Base-by-base conservation (phyloP, 2,113 vertebrate species). In the Odontesthes bonariensis region DNA sequence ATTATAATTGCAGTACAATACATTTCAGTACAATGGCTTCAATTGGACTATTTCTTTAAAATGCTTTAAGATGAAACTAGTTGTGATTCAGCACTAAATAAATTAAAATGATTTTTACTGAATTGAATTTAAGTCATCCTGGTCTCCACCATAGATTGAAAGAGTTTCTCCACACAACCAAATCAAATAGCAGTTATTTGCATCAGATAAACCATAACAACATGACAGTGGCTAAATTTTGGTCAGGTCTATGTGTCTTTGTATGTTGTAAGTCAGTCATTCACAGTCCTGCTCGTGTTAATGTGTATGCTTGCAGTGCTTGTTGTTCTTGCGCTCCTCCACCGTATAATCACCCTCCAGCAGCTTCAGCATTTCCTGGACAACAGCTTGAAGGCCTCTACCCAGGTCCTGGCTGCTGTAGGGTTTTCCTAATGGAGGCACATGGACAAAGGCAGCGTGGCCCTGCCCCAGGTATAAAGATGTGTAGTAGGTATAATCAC, bases 401-500 rank as follows among this genome's bases (percentile, higher is more conserved):
- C 96, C 97, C 82, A 99, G 94, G 70, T 97, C 95, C 75, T 92
- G 90, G 0, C 95, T 95, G 0, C 92, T 95, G 69, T 97, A 98
- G 0, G 97, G 97, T 51, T 96, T 96, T 0, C 94, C 96, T 76
- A 99, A 88, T 0, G 97, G 97, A 10, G 97, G 97, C 42, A 99
- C 97, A 0, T 99, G 97, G 8, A 99, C 88, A 0, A 99, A 99
- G 0, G 96, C 96, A 0, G 95, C 95, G 20, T 84, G 92, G 3
- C 97, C 96, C 0, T 88, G 86, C 58, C 97, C 95, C 91, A 95
- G 93, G 91, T 96, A 94, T 68, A 99, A 80, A 2, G 97, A 99
- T 0, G 92, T 95, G 86, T 98, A 99, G 90, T 99, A 99, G 49
- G 96, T 96, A 93, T 97, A 99, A 88, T 99, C 97, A 54, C 97